phyloP scores from a whole-genome alignment of 2,797 vertebrate species.

The Pristis pectinata region DNA sequence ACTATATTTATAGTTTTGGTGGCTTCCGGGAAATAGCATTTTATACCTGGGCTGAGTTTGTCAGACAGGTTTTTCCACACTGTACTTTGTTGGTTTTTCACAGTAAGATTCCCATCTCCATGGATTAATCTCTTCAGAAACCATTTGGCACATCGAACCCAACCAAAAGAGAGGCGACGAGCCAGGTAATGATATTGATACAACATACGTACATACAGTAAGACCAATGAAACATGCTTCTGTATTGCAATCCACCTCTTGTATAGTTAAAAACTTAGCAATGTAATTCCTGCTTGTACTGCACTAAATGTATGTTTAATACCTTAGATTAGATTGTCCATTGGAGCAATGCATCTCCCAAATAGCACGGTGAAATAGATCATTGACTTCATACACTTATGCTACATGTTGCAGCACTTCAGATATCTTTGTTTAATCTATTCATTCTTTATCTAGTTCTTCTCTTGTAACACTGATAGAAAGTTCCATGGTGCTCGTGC shows the following conservation, averaged over 20 bases:
- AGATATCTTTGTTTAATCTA: too few relatives aligned
- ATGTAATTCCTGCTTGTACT: too few relatives aligned
- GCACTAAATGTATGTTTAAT: too few relatives aligned
- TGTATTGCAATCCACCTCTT: neutral
- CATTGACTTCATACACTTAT: too few relatives aligned
- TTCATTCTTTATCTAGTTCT: too few relatives aligned
- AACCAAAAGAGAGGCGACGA: constrained; percentile 42
- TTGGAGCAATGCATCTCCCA: too few relatives aligned
- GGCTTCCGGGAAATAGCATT: neutral
- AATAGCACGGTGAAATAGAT: too few relatives aligned
- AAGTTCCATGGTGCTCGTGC: too few relatives aligned
- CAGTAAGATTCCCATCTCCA: constrained; percentile 40
- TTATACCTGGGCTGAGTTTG: neutral
- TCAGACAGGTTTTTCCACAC: neutral
- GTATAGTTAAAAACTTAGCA: too few relatives aligned
- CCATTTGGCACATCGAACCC: constrained; percentile 39
- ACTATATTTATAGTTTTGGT: neutral
- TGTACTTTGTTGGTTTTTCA: neutral
- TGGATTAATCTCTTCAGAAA: constrained; percentile 43
- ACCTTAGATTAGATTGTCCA: too few relatives aligned
- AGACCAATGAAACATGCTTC: neutral
- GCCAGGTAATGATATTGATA: constrained; percentile 41
- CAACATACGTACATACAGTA: neutral
- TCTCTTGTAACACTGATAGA: too few relatives aligned
- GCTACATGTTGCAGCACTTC: too few relatives aligned